Evolutionary conservation across 2,888 invertebrate genomes (phyloP).

Genomic region (Pyrgus malvae): DNA sequence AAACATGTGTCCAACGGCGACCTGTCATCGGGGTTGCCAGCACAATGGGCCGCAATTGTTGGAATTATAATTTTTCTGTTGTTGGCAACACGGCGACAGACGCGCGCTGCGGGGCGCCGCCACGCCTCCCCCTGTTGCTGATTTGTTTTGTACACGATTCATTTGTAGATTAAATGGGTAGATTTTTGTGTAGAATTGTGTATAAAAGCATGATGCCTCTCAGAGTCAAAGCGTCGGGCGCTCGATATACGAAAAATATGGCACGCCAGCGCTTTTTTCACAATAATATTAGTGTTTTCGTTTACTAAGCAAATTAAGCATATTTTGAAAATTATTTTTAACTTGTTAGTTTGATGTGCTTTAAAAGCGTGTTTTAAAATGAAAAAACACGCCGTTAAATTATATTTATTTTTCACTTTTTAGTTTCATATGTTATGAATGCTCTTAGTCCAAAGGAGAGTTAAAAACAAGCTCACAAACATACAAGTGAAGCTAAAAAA

Average conservation of each 20-base stretch:
- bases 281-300: no score
- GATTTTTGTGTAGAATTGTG: neutral
- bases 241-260: neutral
- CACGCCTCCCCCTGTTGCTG: conserved; percentile 74
- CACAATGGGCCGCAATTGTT: conserved; percentile 59
- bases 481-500: no score
- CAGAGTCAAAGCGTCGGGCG: conserved; percentile 14
- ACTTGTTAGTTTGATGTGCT: no score
- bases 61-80: conserved; percentile 72
- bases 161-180: conserved; percentile 51
- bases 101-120: conserved; percentile 71
- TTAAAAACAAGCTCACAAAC: no score
- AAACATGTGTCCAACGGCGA: conserved; percentile 79
- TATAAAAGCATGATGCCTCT: conserved; percentile 32
- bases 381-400: no score
- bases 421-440: no score
- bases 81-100: conserved; percentile 78
- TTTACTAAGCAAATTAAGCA: no score
- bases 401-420: no score
- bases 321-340: no score
- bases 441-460: no score
- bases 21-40: conserved; percentile 78
- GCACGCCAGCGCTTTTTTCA: no score
- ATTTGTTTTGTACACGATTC: conserved; percentile 73
- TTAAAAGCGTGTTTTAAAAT: no score